A percentile compares a stretch with the other conserved stretches of the same genome.
phyloP scores from a whole-genome alignment of 2,888 invertebrate genomes.

The Brachyopa scutellaris region DNA sequence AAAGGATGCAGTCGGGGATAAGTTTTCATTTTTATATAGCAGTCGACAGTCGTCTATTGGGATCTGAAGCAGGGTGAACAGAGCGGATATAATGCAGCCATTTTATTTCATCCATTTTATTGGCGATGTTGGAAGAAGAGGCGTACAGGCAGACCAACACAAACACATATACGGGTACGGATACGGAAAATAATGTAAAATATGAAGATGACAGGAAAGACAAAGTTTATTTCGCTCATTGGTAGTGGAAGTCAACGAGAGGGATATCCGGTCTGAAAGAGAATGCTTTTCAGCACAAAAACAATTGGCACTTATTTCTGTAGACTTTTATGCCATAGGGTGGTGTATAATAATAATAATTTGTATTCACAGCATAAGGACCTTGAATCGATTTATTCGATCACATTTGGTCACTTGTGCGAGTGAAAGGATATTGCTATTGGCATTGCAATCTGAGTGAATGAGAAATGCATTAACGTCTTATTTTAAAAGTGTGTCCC shows the following conservation, averaged over 20 bases:
- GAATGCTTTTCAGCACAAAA: conserved; percentile 3
- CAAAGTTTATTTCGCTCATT: conserved; percentile 51
- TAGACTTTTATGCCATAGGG: conserved; percentile 1
- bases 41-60: conserved; percentile 30
- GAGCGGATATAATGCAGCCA: conserved; percentile 67
- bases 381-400: too few relatives aligned
- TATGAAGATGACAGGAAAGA: conserved; percentile 36
- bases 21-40: conserved; percentile 68
- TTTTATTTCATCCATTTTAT: conserved; percentile 69
- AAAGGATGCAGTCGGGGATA: conserved; percentile 68
- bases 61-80: conserved; percentile 18
- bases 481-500: too few relatives aligned
- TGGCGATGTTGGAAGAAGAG: conserved; percentile 47
- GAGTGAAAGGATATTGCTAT: too few relatives aligned
- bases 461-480: too few relatives aligned
- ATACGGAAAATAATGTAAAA: too few relatives aligned
- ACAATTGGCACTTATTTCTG: conserved; percentile 30
- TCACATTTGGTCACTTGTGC: too few relatives aligned
- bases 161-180: too few relatives aligned
- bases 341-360: background rate
- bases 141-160: conserved; percentile 21
- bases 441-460: too few relatives aligned
- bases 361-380: too few relatives aligned
- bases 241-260: conserved; percentile 20
- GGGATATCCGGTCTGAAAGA: conserved; percentile 34